Conservation (phyloP, 2,888 invertebrate genomes). For the Acleris literana region DNA sequence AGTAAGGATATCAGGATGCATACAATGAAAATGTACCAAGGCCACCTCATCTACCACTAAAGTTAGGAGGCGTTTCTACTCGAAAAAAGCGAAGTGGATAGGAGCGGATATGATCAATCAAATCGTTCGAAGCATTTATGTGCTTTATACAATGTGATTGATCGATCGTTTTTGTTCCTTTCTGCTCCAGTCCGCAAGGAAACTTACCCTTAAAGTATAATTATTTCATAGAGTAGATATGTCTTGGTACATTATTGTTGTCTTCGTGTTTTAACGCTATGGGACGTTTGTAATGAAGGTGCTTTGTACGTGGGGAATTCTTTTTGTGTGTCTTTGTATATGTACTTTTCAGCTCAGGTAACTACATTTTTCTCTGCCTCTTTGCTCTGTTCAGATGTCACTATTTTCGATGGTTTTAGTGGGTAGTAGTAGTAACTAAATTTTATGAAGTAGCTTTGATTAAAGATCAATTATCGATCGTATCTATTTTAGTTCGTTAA, state of each 20-base stretch:
- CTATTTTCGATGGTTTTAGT: background rate
- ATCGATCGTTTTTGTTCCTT: no score
- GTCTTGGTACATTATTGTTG: conserved; percentile 7
- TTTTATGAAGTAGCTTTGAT: no score
- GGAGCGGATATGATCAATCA: conserved; percentile 14
- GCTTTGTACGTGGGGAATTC: conserved; percentile 9
- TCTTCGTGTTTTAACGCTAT: conserved; percentile 8
- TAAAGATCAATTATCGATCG: no score
- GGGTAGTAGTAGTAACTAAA: no score
- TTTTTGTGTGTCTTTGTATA: conserved; percentile 1
- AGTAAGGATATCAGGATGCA: conserved; percentile 57
- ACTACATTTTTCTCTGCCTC: background rate
- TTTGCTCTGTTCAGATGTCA: background rate
- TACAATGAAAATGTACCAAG: background rate
- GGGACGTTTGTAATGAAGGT: background rate
- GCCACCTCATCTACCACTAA: background rate
- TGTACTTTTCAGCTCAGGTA: conserved; percentile 9
- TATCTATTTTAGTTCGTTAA: no score
- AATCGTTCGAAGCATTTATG: background rate
- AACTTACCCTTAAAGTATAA: no score
- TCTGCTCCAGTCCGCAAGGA: no score
- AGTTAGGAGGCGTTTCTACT: no score
- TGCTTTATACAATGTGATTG: conserved; percentile 3
- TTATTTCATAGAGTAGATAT: background rate
- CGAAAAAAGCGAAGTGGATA: no score